A percentile compares a stretch with the other conserved stretches of the same genome.
Conservation (phyloP, 1,140 invertebrate species). For the Drosophila azteca region DNA sequence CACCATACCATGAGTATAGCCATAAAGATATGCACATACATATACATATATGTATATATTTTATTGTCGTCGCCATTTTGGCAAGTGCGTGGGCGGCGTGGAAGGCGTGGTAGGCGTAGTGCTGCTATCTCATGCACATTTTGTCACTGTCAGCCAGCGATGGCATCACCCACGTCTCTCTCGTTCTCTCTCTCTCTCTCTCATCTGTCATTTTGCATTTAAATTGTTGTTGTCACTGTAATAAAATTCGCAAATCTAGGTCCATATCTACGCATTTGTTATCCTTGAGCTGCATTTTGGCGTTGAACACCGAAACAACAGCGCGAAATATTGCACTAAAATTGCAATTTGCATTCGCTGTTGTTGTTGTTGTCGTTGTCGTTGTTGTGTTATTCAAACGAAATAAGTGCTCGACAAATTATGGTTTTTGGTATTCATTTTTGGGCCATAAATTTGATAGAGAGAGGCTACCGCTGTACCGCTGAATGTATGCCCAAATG, state of each 20-base stretch:
- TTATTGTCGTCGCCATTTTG: constrained; percentile 46
- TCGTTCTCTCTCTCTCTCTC: constrained; percentile 11
- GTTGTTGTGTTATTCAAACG: constrained; percentile 48
- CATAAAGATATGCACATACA: constrained; percentile 45
- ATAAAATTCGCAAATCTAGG: constrained; percentile 81
- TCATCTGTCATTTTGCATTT: constrained; percentile 65
- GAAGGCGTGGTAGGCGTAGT: constrained; percentile 22
- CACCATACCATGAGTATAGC: neutral
- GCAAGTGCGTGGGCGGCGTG: constrained; percentile 5
- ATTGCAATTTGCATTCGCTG: constrained; percentile 56
- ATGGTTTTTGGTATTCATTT: constrained; percentile 29
- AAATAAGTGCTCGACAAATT: constrained; percentile 26
- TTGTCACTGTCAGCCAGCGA: constrained; percentile 49
- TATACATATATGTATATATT: constrained; percentile 62
- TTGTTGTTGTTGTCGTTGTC: constrained; percentile 58
- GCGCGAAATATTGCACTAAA: constrained; percentile 24
- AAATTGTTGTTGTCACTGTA: constrained; percentile 72
- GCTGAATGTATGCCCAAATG: constrained; percentile 32
- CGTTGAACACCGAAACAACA: constrained; percentile 28
- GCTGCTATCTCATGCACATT: constrained; percentile 57
- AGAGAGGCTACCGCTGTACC: constrained; percentile 15
- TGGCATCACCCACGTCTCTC: constrained; percentile 32
- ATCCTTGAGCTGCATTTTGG: constrained; percentile 69
- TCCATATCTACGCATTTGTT: constrained; percentile 82
- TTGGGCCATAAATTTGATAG: constrained; percentile 53